A percentile compares a stretch with the other conserved stretches of the same genome.
These are phyloP conservation scores for Yponomeuta plumbellus DNA, from an alignment of 2,888 invertebrate species.

Conservation along the genomic window DNA sequence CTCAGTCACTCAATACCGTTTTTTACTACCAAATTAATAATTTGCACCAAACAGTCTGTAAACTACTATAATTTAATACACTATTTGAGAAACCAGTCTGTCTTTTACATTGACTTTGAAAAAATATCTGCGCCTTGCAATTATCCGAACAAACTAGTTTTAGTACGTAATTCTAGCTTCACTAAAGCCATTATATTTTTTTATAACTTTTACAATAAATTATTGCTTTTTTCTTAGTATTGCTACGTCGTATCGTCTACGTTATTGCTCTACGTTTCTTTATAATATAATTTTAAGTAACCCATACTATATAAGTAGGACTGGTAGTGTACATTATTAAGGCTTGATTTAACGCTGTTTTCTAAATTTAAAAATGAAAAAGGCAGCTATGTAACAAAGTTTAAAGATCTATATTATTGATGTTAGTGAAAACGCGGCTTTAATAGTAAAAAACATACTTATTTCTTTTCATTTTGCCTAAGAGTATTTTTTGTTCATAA, in stretches of 20 bases:
- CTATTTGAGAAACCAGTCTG: slow-evolving; percentile 47
- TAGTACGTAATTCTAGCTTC: slow-evolving; percentile 72
- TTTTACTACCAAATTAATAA: slow-evolving; percentile 43
- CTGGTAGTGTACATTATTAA: slow-evolving; percentile 8
- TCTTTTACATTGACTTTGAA: slow-evolving; percentile 55
- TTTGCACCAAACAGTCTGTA: slow-evolving; percentile 10
- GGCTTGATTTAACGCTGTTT: slow-evolving; percentile 12
- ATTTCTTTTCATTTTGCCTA: neutral
- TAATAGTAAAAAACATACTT: neutral
- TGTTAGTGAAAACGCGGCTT: slow-evolving; percentile 3
- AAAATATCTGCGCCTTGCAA: slow-evolving; percentile 66
- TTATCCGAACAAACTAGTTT: slow-evolving; percentile 57
- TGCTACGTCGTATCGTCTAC: neutral
- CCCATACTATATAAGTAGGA: slow-evolving; percentile 19
- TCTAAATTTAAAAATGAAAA: slow-evolving; percentile 3
- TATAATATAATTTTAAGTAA: slow-evolving; percentile 39
- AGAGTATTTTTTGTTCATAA: neutral
- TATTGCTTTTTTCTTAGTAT: slow-evolving; percentile 49
- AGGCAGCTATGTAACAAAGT: slow-evolving; percentile 6
- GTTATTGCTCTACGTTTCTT: slow-evolving; percentile 48
- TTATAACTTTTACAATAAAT: slow-evolving; percentile 34
- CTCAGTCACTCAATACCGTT: slow-evolving; percentile 3
- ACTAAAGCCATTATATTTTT: slow-evolving; percentile 57
- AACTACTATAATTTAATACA: slow-evolving; percentile 37
- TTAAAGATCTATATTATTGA: neutral